Evolutionary conservation across 2,113 vertebrate genomes (phyloP).

Genomic region (Polypterus senegalus): DNA sequence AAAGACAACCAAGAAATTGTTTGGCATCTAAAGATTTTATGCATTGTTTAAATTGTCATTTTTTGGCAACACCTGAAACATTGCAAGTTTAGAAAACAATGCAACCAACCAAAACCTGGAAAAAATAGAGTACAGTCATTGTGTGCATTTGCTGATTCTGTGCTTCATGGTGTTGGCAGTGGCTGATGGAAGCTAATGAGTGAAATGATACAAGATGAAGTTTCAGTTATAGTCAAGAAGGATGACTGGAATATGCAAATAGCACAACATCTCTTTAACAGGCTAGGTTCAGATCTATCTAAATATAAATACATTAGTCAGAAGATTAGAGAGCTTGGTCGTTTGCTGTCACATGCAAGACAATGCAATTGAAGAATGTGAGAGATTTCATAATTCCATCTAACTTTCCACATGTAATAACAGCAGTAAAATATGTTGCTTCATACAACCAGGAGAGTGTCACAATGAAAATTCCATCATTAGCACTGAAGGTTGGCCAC

Average conservation of each 20-base stretch:
- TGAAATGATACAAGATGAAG: conserved; percentile 13
- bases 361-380: too few relatives aligned
- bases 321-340: too few relatives aligned
- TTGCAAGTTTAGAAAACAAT: conserved; percentile 8
- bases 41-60: conserved; percentile 14
- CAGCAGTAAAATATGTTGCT: too few relatives aligned
- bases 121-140: conserved; percentile 16
- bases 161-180: conserved; percentile 1
- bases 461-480: too few relatives aligned
- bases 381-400: too few relatives aligned
- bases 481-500: conserved; percentile 9
- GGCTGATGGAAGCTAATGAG: conserved; percentile 14
- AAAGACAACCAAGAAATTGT: conserved; percentile 10
- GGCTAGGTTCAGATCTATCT: too few relatives aligned
- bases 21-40: conserved; percentile 4
- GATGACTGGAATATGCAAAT: neutral
- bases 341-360: too few relatives aligned
- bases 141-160: conserved; percentile 14
- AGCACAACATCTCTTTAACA: too few relatives aligned
- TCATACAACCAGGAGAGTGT: too few relatives aligned
- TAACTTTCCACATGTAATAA: too few relatives aligned
- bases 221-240: conserved; percentile 7
- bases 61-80: conserved; percentile 15
- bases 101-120: conserved; percentile 10
- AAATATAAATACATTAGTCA: too few relatives aligned